Conservation (phyloP, 2,888 invertebrate species). For the Alloscopus bannaensis region DNA sequence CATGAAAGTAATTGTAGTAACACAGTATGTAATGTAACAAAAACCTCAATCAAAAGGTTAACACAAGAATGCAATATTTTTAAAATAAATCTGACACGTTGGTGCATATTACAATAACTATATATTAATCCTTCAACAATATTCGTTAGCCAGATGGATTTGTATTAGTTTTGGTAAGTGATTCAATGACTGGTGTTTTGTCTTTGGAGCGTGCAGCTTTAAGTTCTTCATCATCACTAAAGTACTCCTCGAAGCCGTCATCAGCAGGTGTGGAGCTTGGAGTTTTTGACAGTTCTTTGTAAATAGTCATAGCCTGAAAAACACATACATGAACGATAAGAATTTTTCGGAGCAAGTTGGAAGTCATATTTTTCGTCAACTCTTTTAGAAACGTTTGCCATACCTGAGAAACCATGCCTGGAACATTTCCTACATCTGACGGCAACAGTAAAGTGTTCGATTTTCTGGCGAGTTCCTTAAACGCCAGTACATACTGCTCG, state of each 20-base stretch:
- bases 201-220: slow-evolving; percentile 41
- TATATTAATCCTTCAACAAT: too few species aligned
- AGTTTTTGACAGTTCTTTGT: slow-evolving; percentile 75
- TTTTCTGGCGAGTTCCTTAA: slow-evolving; percentile 92
- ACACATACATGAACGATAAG: slow-evolving; percentile 7
- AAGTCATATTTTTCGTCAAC: background rate
- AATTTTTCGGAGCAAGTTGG: background rate
- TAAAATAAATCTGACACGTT: too few species aligned
- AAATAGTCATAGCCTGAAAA: slow-evolving; percentile 76
- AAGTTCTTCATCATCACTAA: slow-evolving; percentile 76
- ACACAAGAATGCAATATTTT: too few species aligned
- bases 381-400: slow-evolving; percentile 33
- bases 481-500: slow-evolving; percentile 96
- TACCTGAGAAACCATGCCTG: slow-evolving; percentile 88
- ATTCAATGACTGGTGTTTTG: background rate
- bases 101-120: too few species aligned
- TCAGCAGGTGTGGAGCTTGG: slow-evolving; percentile 13
- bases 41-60: too few species aligned
- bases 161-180: too few species aligned
- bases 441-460: slow-evolving; percentile 97
- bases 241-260: slow-evolving; percentile 75
- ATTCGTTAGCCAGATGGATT: too few species aligned
- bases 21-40: too few species aligned
- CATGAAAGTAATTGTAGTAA: too few species aligned
- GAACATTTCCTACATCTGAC: slow-evolving; percentile 89